Evolutionary conservation across 2,888 invertebrate genomes (phyloP).

Genomic region (Sacculina carcini): DNA sequence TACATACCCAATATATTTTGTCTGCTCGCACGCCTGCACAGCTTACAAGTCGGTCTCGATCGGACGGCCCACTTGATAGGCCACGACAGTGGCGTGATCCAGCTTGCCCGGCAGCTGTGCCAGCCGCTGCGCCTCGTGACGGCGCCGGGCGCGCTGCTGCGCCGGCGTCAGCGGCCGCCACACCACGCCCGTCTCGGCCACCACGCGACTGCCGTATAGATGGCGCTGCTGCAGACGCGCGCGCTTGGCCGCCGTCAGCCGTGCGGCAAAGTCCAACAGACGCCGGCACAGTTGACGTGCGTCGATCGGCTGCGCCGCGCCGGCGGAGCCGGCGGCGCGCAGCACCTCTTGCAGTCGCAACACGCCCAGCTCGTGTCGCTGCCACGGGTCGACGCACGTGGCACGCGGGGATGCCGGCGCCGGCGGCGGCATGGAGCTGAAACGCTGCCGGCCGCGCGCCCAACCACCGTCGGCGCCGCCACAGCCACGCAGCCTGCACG

Average conservation of each 20-base stretch:
- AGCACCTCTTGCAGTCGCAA: constrained; percentile 46
- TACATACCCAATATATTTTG: no score
- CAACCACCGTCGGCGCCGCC: neutral
- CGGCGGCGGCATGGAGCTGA: neutral
- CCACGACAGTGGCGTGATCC: constrained; percentile 62
- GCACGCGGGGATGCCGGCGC: constrained; percentile 17
- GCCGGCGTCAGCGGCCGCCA: constrained; percentile 27
- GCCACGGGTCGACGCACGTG: constrained; percentile 41
- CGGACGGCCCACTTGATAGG: constrained; percentile 48
- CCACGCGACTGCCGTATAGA: no score
- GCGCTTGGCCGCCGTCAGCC: constrained; percentile 52
- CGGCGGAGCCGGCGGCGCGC: constrained; percentile 31
- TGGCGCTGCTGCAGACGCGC: constrained; percentile 55
- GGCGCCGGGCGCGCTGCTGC: constrained; percentile 38
- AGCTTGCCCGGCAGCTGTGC: constrained; percentile 57
- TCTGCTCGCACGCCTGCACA: no score
- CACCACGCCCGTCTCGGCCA: constrained; percentile 14
- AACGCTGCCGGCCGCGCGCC: constrained; percentile 4
- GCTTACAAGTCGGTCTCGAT: no score
- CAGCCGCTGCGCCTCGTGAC: constrained; percentile 42
- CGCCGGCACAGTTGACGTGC: constrained; percentile 34
- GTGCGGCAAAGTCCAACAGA: constrained; percentile 45
- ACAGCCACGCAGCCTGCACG: neutral
- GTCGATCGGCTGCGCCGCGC: constrained; percentile 21
- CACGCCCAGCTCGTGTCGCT: constrained; percentile 44